These are phyloP conservation scores for Shinisaurus crocodilurus DNA, from an alignment of 2,113 vertebrate genomes.

Conservation along the genomic window DNA sequence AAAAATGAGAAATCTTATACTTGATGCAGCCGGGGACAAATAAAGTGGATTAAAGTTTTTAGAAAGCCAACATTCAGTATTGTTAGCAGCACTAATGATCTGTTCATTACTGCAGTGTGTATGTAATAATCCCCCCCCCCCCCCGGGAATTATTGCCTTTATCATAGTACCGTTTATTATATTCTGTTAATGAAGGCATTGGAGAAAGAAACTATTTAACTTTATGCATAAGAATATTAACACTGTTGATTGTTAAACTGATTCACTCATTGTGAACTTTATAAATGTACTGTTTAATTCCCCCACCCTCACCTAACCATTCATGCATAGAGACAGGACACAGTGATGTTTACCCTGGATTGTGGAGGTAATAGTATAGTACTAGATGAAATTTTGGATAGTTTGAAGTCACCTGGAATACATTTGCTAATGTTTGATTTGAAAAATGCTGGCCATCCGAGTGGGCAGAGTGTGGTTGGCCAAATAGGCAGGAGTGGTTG, in stretches of 20 bases:
- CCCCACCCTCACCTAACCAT: neutral
- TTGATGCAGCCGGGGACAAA: accelerated
- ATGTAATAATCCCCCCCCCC: neutral
- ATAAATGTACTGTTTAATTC: neutral
- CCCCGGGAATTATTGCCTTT: neutral
- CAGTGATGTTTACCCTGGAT: neutral
- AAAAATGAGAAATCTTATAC: accelerated
- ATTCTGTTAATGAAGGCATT: neutral
- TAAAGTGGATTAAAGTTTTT: accelerated
- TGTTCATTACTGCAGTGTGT: constrained; percentile 40
- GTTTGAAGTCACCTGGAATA: too few species aligned
- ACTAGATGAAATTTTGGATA: neutral
- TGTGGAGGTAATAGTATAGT: neutral
- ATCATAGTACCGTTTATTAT: too few species aligned
- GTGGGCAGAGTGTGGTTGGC: neutral
- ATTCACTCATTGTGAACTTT: constrained; percentile 1
- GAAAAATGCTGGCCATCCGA: neutral
- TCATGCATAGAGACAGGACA: neutral
- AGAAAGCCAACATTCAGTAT: constrained; percentile 2
- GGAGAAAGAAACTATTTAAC: neutral
- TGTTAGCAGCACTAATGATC: constrained; percentile 15
- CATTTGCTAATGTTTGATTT: constrained; percentile 1
- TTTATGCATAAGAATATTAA: neutral
- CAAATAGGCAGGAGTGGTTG: neutral
- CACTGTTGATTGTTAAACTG: neutral